These are phyloP conservation scores for Aythya baeri DNA, from an alignment of 2,113 vertebrate species.

Conservation along the genomic window DNA sequence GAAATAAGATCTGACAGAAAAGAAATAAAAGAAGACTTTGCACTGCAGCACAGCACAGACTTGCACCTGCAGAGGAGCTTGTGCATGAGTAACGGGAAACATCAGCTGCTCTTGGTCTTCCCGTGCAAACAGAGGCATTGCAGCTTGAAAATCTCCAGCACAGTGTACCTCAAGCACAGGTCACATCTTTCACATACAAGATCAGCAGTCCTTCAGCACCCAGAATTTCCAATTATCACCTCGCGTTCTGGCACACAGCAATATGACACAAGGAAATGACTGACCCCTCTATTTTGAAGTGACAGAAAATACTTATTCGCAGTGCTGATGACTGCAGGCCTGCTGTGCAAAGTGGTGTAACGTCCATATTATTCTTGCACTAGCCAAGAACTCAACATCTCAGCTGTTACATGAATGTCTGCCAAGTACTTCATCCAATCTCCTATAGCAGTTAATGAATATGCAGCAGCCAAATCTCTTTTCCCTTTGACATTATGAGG, in stretches of 20 bases:
- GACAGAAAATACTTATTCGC: background rate
- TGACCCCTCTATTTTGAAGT: background rate
- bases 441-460: conserved; percentile 30
- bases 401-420: conserved; percentile 29
- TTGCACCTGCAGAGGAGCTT: background rate
- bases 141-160: background rate
- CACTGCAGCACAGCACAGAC: fast-evolving
- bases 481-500: conserved; percentile 20
- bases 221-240: conserved; percentile 3
- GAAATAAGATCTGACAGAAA: background rate
- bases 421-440: background rate
- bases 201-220: background rate
- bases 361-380: background rate
- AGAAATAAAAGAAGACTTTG: background rate
- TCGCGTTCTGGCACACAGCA: fast-evolving
- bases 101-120: background rate
- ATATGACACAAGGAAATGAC: background rate
- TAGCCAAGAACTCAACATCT: conserved; percentile 43
- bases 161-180: background rate
- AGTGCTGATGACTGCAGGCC: background rate
- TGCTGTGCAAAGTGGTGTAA: background rate
- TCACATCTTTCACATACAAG: background rate
- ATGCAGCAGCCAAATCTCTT: conserved; percentile 32
- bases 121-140: background rate
- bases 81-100: background rate